Evolutionary conservation across 2,113 vertebrate species (phyloP), one percentile per base, ranked within the genome.

Genomic region (Pachyramphus minor): DNA sequence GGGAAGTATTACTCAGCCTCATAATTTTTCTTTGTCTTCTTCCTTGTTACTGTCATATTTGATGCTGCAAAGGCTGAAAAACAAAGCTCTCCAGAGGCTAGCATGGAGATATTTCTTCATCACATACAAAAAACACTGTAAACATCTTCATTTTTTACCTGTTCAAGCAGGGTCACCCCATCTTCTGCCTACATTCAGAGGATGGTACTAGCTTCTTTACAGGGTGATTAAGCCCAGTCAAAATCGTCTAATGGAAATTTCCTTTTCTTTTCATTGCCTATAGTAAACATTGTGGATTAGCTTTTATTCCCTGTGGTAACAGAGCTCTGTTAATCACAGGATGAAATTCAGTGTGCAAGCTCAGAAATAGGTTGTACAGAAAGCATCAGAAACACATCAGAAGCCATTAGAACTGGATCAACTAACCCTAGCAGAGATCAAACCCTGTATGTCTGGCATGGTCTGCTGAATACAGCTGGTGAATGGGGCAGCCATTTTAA

Each of bases 11-110:
- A 74, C 66, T 85, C 74, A 87, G 66, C 58, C 45, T 82, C 66
- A 81, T 87, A 95, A 89, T 89, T 89, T 55, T 94, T 81, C 68
- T 72, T 91, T 9, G 2, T 89, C 50, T 62, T 87, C 64, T 92
- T 94, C 35, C 55, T 87, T 23, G 1, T 90, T 83, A 67, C 55
- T 94, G 72, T 90, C 88, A 53, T 69, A 50, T 8, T 94, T 92
- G 49, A 87, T 35, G 30, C 39, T 87, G 50, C 20, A 91, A 89
- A 62, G 30, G 19, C 27, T 90, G 44, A 81, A 93, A 93, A 94
- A 91, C 72, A 91, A 94, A 90, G 28, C 35, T 84, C 63, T 89
- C 73, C 50, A 35, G 66, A 76, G 58, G 19, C 69, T 85, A 67
- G 22, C 0, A 1, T n/a, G 71, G 63, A 69, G 7, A 45, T 79